Evolutionary conservation across 2,888 invertebrate genomes (phyloP), one percentile per base, ranked within the genome.

Genomic region (Malthinus flaveolus): DNA sequence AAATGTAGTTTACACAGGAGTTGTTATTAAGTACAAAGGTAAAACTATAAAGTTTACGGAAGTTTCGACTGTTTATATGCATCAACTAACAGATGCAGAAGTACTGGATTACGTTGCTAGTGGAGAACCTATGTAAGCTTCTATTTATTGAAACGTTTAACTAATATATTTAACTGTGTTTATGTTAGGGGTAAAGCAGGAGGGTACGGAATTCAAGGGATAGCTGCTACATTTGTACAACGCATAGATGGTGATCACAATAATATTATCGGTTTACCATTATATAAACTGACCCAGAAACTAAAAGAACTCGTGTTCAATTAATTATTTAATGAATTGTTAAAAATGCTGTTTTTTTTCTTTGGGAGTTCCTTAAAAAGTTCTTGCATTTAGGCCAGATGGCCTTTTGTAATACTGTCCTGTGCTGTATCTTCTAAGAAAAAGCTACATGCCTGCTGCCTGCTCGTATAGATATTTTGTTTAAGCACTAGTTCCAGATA

Each of bases 1-100:
- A n/a, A 95, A 97, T 75, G 82, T 84, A 1, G 94, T 96, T 0
- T 90, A 87, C 73, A 95, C 95, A 0, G 96, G 96, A 8, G 93
- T 97, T 2, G 90, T 90, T 8, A 80, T 97, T 0, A 87, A 87
- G 72, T 83, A 86, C 56, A 75, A 78, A 1, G 77, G 83, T 4
- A 80, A 82, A 58, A 78, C 86, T 37, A 79, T 86, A 0, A 86
- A 84, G 71, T 96, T 95, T 74, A 88, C 88, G 32, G 95, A 95
- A 73, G 85, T 83, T 33, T 90, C 97, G 0, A 84, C 88, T 69
- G 97, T 98, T 0, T 84, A 83, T 59, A 91, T 98, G 83, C 89
- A 89, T 0, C 79, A 88, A 44, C 75, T 96, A 60, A 82, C 87
- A 3, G 80, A 85, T 1, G 85, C 88, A 46, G 88, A 94, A 71